Percentiles rank a stretch among this genome's conserved stretches.
These are phyloP conservation scores for Drosophila lini DNA, from an alignment of 1,140 invertebrate species.

Conservation along the genomic window DNA sequence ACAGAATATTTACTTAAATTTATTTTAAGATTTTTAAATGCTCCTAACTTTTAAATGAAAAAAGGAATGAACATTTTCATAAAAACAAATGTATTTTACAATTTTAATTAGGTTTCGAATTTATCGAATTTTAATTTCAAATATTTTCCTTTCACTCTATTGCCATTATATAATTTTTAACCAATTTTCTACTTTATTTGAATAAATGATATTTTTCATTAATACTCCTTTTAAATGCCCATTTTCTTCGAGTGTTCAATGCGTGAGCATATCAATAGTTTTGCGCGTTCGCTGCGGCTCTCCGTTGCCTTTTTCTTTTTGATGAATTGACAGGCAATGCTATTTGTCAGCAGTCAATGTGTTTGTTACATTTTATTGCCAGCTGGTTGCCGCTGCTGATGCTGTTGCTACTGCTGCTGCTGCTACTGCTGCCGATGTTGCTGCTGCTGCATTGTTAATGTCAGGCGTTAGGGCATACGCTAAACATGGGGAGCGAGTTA, in stretches of 20 bases:
- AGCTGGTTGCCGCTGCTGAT: constrained; percentile 58
- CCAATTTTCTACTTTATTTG: no score
- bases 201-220: neutral
- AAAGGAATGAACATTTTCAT: no score
- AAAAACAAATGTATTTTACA: neutral
- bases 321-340: constrained; percentile 84
- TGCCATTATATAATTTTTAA: no score
- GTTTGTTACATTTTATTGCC: constrained; percentile 84
- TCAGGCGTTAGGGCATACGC: constrained; percentile 61
- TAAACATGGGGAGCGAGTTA: constrained; percentile 67
- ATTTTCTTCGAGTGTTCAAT: constrained; percentile 23
- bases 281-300: constrained; percentile 47
- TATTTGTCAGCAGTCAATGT: constrained; percentile 84
- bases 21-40: no score
- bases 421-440: constrained; percentile 3
- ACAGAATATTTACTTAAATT: neutral
- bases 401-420: constrained; percentile 1
- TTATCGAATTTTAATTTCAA: no score
- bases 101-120: neutral
- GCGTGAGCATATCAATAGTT: constrained; percentile 75
- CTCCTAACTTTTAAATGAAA: no score
- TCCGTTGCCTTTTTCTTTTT: constrained; percentile 61
- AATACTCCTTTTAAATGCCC: neutral
- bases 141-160: no score
- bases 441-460: constrained; percentile 66